These are phyloP conservation scores for Pipistrellus pygmaeus DNA, from an alignment of 2,797 vertebrate genomes.

Conservation along the genomic window DNA sequence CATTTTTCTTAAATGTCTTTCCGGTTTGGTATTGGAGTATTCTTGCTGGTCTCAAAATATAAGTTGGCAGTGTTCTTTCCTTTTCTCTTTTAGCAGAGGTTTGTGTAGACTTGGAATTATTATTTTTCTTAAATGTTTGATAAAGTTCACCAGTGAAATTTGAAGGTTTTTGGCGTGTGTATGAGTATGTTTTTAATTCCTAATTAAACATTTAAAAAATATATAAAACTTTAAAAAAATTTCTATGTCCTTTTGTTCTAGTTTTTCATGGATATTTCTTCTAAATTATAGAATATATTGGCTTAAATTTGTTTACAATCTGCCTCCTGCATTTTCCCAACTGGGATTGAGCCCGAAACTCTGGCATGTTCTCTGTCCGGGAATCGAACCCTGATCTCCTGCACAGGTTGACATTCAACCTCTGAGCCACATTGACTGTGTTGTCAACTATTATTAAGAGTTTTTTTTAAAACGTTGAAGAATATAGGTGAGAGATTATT, in stretches of 20 bases:
- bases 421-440: too few species aligned
- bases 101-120: not conserved
- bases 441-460: too few species aligned
- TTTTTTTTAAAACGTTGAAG: not conserved
- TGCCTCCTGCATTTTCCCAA: too few species aligned
- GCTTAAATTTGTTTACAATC: not conserved
- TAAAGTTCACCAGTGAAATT: not conserved
- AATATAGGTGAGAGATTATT: not conserved
- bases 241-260: not conserved
- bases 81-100: not conserved
- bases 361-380: too few species aligned
- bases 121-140: slow-evolving; percentile 8
- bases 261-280: slow-evolving; percentile 4
- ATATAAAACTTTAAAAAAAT: not conserved
- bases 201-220: not conserved
- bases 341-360: too few species aligned
- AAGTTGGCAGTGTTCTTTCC: not conserved
- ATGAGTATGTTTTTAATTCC: not conserved
- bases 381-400: too few species aligned
- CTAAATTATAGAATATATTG: not conserved
- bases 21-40: not conserved
- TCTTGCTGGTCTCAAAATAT: not conserved
- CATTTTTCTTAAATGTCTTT: not conserved
- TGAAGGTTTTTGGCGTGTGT: not conserved
- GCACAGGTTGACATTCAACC: too few species aligned